Evolutionary conservation across 2,797 vertebrate genomes (phyloP).

Genomic region (Fistularia commersonii): DNA sequence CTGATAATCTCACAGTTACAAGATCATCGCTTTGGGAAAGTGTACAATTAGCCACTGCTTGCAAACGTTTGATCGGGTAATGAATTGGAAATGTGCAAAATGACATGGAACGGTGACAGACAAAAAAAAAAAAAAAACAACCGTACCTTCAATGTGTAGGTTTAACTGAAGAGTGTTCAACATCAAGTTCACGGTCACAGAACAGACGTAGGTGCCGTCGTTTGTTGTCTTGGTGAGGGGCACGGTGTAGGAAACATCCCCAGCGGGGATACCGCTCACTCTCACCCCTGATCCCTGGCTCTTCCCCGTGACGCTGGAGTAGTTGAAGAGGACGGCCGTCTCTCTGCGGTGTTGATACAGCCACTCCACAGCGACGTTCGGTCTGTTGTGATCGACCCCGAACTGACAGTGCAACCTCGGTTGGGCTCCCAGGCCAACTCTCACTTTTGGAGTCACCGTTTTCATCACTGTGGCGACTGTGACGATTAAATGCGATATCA

Average conservation of each 20-base stretch:
- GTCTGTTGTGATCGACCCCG: conserved; percentile 60
- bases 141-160: conserved; percentile 70
- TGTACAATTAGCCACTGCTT: no score
- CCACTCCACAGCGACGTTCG: conserved; percentile 61
- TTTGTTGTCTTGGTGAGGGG: conserved; percentile 41
- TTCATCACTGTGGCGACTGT: conserved; percentile 69
- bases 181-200: conserved; percentile 61
- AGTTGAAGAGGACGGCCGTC: conserved; percentile 46
- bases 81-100: no score
- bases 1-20: no score
- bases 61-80: no score
- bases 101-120: no score
- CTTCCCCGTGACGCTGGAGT: conserved; percentile 34
- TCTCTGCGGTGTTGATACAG: conserved; percentile 45
- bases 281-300: conserved; percentile 44
- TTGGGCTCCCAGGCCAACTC: conserved; percentile 47
- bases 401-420: conserved; percentile 74
- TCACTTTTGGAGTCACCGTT: conserved; percentile 60
- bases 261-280: conserved; percentile 42
- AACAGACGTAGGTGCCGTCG: conserved; percentile 70
- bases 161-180: conserved; percentile 42
- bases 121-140: no score
- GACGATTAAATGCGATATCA: conserved; percentile 9
- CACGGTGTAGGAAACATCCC: conserved; percentile 69
- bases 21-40: no score